Evolutionary conservation across 2,113 vertebrate species (phyloP).

Genomic region (Gavialis gangeticus): DNA sequence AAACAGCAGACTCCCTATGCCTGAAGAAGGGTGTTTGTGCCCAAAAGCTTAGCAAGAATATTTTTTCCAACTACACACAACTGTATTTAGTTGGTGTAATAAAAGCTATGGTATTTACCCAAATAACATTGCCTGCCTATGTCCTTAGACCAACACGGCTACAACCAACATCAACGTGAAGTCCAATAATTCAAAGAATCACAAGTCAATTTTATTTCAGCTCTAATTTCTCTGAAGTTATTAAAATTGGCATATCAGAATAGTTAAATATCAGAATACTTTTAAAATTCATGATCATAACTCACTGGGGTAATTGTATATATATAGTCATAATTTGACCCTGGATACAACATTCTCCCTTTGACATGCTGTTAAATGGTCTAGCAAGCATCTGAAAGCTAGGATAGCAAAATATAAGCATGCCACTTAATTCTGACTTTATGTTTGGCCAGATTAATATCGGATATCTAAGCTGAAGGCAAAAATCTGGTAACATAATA

Average conservation of each 20-base stretch:
- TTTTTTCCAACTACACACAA: too few species aligned
- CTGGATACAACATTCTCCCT: neutral
- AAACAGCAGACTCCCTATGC: too few species aligned
- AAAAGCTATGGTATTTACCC: too few species aligned
- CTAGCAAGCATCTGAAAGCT: neutral
- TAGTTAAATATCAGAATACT: neutral
- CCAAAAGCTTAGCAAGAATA: too few species aligned
- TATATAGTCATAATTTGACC: neutral
- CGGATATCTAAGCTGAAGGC: neutral
- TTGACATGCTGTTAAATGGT: neutral
- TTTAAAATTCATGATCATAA: neutral
- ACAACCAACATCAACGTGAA: neutral
- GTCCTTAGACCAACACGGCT: too few species aligned
- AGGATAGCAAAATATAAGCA: rapidly evolving
- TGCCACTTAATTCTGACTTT: neutral
- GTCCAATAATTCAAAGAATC: neutral
- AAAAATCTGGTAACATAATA: rapidly evolving
- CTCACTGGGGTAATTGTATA: neutral
- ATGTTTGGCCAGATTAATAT: neutral
- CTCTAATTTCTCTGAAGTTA: neutral
- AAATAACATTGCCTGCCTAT: too few species aligned
- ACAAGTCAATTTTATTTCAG: rapidly evolving
- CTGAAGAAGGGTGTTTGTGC: too few species aligned
- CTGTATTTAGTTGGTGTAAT: too few species aligned
- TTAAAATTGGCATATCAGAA: neutral